Percentiles rank a stretch among this genome's conserved stretches.
Conservation (phyloP, 2,888 invertebrate species). For the Glyphotaelius pellucidus region DNA sequence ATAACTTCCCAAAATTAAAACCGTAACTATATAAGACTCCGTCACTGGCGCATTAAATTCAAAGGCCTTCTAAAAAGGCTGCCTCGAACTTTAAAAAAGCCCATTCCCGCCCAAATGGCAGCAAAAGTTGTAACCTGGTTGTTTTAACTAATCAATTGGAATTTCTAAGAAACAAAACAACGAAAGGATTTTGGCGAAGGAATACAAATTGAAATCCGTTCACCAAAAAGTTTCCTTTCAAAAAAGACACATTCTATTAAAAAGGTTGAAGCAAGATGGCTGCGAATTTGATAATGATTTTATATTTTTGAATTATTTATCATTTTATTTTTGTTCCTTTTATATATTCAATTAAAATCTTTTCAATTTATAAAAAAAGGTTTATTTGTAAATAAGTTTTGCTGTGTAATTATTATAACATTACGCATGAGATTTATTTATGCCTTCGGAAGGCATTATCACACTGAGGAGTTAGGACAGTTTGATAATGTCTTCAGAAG, state of each 20-base stretch:
- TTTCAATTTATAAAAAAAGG: too few species aligned
- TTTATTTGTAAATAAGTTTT: too few species aligned
- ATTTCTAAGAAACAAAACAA: background rate
- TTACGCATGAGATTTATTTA: too few species aligned
- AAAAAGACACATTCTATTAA: background rate
- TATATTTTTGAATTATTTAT: background rate
- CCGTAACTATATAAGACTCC: background rate
- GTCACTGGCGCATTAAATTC: constrained; percentile 6
- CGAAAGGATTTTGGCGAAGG: background rate
- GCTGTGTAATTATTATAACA: too few species aligned
- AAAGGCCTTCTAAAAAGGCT: constrained; percentile 11
- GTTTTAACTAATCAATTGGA: constrained; percentile 29
- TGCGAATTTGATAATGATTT: background rate
- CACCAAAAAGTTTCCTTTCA: background rate
- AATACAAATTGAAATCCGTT: background rate
- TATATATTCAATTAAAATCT: too few species aligned
- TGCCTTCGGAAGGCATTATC: too few species aligned
- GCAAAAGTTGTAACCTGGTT: constrained; percentile 4
- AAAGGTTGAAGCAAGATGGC: background rate
- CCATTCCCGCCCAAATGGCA: background rate
- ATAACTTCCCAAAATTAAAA: background rate
- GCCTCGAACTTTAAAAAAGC: background rate
- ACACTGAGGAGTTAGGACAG: too few species aligned
- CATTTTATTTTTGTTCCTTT: too few species aligned
- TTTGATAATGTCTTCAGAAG: too few species aligned